Base-by-base conservation (phyloP, 1,140 invertebrate genomes). In the Penaeus chinensis region DNA sequence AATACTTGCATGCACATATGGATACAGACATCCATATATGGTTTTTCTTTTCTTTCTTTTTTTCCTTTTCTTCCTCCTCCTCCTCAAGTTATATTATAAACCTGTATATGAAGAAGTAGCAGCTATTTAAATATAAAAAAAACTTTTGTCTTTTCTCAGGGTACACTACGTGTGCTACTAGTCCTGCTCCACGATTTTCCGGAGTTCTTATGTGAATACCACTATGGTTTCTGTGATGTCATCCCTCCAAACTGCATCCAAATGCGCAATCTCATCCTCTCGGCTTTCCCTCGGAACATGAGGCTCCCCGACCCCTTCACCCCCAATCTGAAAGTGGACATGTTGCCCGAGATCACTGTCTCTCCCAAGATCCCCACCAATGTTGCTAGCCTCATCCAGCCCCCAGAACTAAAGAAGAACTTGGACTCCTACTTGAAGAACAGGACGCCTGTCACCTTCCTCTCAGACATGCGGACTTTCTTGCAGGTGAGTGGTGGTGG, bases 191-290 rank as follows among this genome's bases (percentile, higher is more conserved):
- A 99, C 91, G 99, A 99, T 92, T 99, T 99, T 92, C 99, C 99
- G 0, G 99, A 99, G 92, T 99, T 99, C 91, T 94, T 99, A 37
- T 99, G 98, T 92, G 99, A 99, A 91, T 99, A 99, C 92, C 98
- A 99, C 92, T 99, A 99, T 92, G 96, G 97, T n/a, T 99, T 99
- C 93, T 99, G 99, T 92, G 99, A 99, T 93, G 98, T 98, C 69
- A 99, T 99, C 91, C 98, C 99, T 89, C 96, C 98, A 0, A 99
- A 99, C 92, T 99, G 99, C 92, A 98, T 99, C 90, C 98, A 93
- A 91, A 98, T 99, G 97, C 94, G 99, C 65, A 99, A 99, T 92
- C 93, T 99, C 16, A 98, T 99, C 78, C 93, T 99, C 71, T 99
- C 98, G 27, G 99, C 99, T 16, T 99, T 99, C 91, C 99, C 99